Base-by-base conservation (phyloP, 1,140 invertebrate species). In the Scaptomyza montana region DNA sequence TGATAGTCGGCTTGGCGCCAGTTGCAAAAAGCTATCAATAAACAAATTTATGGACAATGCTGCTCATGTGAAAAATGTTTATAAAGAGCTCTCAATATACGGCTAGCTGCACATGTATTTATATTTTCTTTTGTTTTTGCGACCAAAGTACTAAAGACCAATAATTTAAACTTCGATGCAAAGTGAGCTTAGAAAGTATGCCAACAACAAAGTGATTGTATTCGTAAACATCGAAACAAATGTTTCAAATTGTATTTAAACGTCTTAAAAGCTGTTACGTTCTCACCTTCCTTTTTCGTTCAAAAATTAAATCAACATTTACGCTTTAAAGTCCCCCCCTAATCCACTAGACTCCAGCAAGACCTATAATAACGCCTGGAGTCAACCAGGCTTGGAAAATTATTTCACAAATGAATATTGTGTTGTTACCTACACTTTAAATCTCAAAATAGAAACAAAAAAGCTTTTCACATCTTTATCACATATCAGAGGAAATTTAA, bases 31-130 rank as follows among this genome's bases (percentile, higher is more conserved):
- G 39, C 71, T 19, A 51, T 62, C 51, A 51, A 85, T 74, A 77
- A 70, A 74, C 65, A 72, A 74, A 85, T 86, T 60, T 67, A 60
- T 76, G 64, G 82, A 86, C 74, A 80, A 77, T 80, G 60, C 53
- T 59, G 16, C 28, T 16, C 46, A 68, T 77, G 64, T 50, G 56
- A 54, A 45, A 57, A 79, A 78, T 81, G 68, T 73, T 78, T 87
- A 78, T 81, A 87, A 67, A 75, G 51, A 61, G 33, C 68, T 63
- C 71, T 87, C 78, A 68, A 86, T 87, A 87, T 87, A 89, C 71
- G 87, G 86, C 59, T 60, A 68, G 82, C 71, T 82, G 86, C 59
- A 66, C 71, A 77, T 43, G 71, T 72, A 70, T 70, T 81, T 81
- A 75, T 63, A 69, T 80, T 67, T 43, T 21, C 7, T 30, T 19